Base-by-base conservation (phyloP, 2,888 invertebrate species). In the Bembecia ichneumoniformis region DNA sequence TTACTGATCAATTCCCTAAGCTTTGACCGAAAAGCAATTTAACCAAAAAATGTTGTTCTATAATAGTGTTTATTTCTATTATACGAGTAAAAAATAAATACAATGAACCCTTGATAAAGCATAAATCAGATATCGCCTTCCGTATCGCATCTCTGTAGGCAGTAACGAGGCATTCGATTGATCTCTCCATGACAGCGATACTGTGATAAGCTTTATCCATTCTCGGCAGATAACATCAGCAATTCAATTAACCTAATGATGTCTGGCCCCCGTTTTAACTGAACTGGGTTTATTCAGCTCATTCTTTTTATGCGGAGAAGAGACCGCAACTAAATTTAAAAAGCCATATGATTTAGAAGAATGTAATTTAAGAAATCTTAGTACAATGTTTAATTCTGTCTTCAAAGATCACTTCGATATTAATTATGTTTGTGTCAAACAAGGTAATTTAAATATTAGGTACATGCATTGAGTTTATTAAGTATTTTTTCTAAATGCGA, bases 211-310 rank as follows among this genome's bases (percentile, higher is more conserved):
- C 70, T 67, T 67, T 72, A 74, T 74, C 71, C 71, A 66, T 66
- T 57, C 60, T 55, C 55, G 57, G 48, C 47, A 59, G 76, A 80
- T 77, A 70, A 58, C 64, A 76, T 78, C 75, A 65, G 69, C 74
- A 67, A 75, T 77, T 79, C 77, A 80, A 80, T 80, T 77, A 79
- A 68, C 66, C 64, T 79, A 80, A 80, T 74, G 77, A 77, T 75
- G 71, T 66, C 71, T 67, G 61, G 16, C 44, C 44, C 13, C 40
- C 11, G 40, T 40, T 40, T 40, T 40, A 40, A 40, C 40, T 13
- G 40, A 40, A 14, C 40, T n/a, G 5, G 3, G 40, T 40, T 40
- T 40, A 40, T 40, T 40, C 40, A 40, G 40, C 40, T 40, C 14
- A 5, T 40, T 40, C 40, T 40, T 40, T 40, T 40, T 40, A 40